These are phyloP conservation scores for Dexiosoma caninum DNA, from an alignment of 2,888 invertebrate genomes.

Conservation along the genomic window DNA sequence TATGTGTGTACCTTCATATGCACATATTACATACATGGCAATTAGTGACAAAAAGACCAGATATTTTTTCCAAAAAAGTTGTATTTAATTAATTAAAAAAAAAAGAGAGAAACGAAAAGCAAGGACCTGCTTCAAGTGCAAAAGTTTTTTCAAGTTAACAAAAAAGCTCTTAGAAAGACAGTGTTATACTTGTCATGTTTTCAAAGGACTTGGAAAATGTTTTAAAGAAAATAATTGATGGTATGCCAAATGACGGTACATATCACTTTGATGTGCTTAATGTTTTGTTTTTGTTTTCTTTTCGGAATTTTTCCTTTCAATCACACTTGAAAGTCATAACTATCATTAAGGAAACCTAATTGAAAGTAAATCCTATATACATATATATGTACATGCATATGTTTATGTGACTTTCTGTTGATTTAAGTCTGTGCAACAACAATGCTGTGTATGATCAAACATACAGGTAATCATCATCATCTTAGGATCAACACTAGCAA, in stretches of 20 bases:
- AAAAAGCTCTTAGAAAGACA: slow-evolving; percentile 41
- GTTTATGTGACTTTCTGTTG: slow-evolving; percentile 1
- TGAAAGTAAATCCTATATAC: slow-evolving; percentile 30
- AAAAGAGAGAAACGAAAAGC: background rate
- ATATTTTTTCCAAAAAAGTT: background rate
- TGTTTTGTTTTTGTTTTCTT: slow-evolving; percentile 1
- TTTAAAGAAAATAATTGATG: slow-evolving; percentile 32
- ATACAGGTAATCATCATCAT: slow-evolving; percentile 60
- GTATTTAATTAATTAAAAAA: background rate
- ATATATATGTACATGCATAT: background rate
- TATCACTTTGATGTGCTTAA: slow-evolving; percentile 43
- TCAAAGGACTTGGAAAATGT: slow-evolving; percentile 50
- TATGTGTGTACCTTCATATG: too few species aligned
- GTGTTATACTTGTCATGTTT: slow-evolving; percentile 52
- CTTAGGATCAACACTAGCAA: slow-evolving; percentile 47
- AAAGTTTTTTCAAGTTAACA: slow-evolving; percentile 30
- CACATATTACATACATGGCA: background rate
- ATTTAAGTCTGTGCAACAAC: slow-evolving; percentile 17
- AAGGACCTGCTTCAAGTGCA: slow-evolving; percentile 25
- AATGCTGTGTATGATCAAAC: slow-evolving; percentile 28
- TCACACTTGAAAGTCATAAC: slow-evolving; percentile 50
- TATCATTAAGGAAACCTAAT: slow-evolving; percentile 30
- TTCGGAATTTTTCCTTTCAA: slow-evolving; percentile 30
- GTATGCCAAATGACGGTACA: slow-evolving; percentile 31
- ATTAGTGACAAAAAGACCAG: background rate